Base-by-base conservation (phyloP, 2,888 invertebrate genomes). In the Mesorhabditis belari region DNA sequence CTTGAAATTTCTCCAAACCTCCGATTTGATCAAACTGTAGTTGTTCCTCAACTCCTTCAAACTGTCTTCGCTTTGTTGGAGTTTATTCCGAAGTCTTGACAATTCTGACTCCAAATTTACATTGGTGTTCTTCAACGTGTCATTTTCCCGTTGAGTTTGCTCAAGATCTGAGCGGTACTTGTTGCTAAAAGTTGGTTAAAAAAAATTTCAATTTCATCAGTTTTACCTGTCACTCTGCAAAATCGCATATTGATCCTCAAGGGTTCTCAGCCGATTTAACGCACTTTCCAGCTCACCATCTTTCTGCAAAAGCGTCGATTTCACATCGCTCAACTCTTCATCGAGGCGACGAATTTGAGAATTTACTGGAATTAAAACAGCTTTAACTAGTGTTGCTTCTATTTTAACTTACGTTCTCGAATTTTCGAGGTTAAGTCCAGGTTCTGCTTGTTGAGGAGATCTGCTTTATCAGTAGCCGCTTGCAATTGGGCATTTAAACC, bases 311-410 rank as follows among this genome's bases (percentile, higher is more conserved):
- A 69, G 55, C 23, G 61, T 73, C 19, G 70, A 61, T 55, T 74
- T 71, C 19, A 70, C 65, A 50, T 80, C 79, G 24, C 66, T 55
- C 5, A 79, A 66, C 12, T 79, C 79, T 61, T 79, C 79, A 63
- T 79, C 79, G 29, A 80, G 65, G n/a, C 76, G 76, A 6, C 77
- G 75, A 53, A 77, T 62, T 61, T 79, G 73, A 4, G 73, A 68
- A 49, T 67, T 78, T 60, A 77, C 76, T 77, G 49, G 62, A 73
- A 60, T 21, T 23, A 17, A 5, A 28, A 55, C 24, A 6, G 4
- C 17, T 19, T 53, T 53, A 35, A 26, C 53, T 3, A 5, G 4
- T 5, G 49, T 24, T 21, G 2, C n/a, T 6, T 44, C 5, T 0
- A 1, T 23, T 19, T 2, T 51, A 57, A 62, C 74, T 70, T 59